Evolutionary conservation across 2,888 invertebrate genomes (phyloP), one percentile per base, ranked within the genome.

Genomic region (Cephonodes hylas): DNA sequence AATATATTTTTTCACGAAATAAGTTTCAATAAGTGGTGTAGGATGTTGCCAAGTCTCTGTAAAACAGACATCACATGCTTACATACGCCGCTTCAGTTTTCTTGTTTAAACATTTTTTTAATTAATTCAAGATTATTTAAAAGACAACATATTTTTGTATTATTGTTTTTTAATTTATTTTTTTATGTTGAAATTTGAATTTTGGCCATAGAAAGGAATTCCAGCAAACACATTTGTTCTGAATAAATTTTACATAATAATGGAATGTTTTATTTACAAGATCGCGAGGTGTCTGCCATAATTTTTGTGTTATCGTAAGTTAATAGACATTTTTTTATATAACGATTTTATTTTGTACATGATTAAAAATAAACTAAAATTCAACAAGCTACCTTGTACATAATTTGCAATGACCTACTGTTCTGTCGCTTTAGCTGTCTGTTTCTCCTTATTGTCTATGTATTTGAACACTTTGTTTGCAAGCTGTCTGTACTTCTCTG

Each of bases 121-220:
- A 68, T 69, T 65, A 69, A 64, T 66, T 64, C 68, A 64, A 75
- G 69, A 75, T 69, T 83, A 74, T 81, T 76, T 76, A 81, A 86
- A 86, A 88, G 83, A 85, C 79, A 77, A 80, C 70, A 84, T 91
- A 89, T 90, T 90, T 91, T 89, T 91, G 84, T 89, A 89, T 81
- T 82, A 64, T 80, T 84, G 86, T 83, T 75, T 77, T 83, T 84
- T 31, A 80, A 76, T 81, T 85, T 84, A 77, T 81, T 82, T 78
- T 79, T 67, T 64, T 80, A 78, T 74, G 76, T 75, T 80, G 70
- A 76, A 76, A 72, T 81, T 78, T 72, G 75, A 73, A 76, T 73
- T 73, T 81, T 78, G 77, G 77, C 80, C 75, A 76, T 79, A 79
- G 66, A 73, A 74, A 66, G 73, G 76, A 73, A 80, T 77, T 75